phyloP scores from a whole-genome alignment of 37 sponge, comb jelly and placozoan genomes.

The Haliclona indistincta region DNA sequence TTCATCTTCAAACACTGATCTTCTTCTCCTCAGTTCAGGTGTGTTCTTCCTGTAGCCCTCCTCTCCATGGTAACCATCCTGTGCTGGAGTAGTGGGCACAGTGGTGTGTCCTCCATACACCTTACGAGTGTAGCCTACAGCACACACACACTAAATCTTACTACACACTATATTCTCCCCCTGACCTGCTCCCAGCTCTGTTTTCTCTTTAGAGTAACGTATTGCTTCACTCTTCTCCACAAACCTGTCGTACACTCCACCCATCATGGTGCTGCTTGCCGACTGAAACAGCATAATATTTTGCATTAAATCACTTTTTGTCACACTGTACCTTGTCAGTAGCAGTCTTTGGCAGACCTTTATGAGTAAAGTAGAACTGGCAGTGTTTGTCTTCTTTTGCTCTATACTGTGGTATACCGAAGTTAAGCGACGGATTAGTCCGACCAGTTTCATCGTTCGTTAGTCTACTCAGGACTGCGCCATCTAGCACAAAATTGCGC shows the following conservation, averaged over 20 bases:
- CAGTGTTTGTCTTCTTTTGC: slow-evolving; percentile 53
- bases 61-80: slow-evolving; percentile 67
- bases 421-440: slow-evolving; percentile 56
- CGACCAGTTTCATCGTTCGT: slow-evolving; percentile 76
- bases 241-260: slow-evolving; percentile 45
- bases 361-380: slow-evolving; percentile 38
- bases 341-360: slow-evolving; percentile 48
- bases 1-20: slow-evolving; percentile 76
- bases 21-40: slow-evolving; percentile 45
- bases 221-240: slow-evolving; percentile 20
- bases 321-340: too few relatives aligned
- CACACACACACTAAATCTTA: not conserved
- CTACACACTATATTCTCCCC: not conserved
- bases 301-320: not conserved
- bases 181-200: slow-evolving; percentile 45
- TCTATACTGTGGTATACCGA: slow-evolving; percentile 74
- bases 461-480: slow-evolving; percentile 44
- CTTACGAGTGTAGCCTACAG: slow-evolving; percentile 54
- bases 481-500: slow-evolving; percentile 65
- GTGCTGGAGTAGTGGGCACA: slow-evolving; percentile 31
- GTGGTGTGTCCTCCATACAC: slow-evolving; percentile 74
- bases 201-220: slow-evolving; percentile 22
- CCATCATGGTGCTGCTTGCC: slow-evolving; percentile 37
- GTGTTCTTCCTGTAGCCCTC: slow-evolving; percentile 82
- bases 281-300: not conserved